Percentiles rank a stretch among this genome's conserved stretches.
phyloP scores from a whole-genome alignment of 2,113 vertebrate species.

The Cyrtonyx montezumae region DNA sequence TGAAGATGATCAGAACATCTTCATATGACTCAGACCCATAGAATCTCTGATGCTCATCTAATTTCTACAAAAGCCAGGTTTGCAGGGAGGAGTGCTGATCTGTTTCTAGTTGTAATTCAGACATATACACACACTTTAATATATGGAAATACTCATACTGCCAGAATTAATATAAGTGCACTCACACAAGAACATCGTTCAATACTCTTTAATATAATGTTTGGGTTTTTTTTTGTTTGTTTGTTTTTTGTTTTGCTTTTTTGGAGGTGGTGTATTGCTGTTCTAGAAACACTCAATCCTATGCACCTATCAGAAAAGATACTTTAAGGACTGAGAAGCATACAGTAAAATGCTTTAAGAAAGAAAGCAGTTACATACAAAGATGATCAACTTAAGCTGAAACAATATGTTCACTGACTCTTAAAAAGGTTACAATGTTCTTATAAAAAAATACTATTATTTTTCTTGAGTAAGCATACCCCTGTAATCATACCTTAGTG shows the following conservation, averaged over 20 bases:
- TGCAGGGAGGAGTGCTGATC: not conserved
- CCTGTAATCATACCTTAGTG: not conserved
- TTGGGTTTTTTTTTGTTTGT: not conserved
- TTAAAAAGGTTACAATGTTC: not conserved
- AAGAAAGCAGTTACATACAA: not conserved
- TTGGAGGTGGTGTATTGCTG: not conserved
- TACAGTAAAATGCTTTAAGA: not conserved
- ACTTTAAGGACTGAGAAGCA: not conserved
- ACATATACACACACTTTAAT: accelerated
- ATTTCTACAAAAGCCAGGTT: not conserved
- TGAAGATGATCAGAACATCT: too few species aligned
- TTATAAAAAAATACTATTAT: not conserved
- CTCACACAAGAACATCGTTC: not conserved
- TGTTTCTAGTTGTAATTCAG: not conserved
- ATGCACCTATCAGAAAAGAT: not conserved
- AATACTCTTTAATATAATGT: not conserved
- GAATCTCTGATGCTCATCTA: not conserved
- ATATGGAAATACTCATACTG: not conserved
- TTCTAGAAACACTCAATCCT: not conserved
- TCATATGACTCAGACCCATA: not conserved
- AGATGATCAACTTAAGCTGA: not conserved
- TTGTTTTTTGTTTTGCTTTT: not conserved
- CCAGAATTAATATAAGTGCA: accelerated
- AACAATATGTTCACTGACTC: not conserved
- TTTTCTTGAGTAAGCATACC: accelerated